Evolutionary conservation across 2,888 invertebrate species (phyloP), one percentile per base, ranked within the genome.

Genomic region (Noctua pronuba): DNA sequence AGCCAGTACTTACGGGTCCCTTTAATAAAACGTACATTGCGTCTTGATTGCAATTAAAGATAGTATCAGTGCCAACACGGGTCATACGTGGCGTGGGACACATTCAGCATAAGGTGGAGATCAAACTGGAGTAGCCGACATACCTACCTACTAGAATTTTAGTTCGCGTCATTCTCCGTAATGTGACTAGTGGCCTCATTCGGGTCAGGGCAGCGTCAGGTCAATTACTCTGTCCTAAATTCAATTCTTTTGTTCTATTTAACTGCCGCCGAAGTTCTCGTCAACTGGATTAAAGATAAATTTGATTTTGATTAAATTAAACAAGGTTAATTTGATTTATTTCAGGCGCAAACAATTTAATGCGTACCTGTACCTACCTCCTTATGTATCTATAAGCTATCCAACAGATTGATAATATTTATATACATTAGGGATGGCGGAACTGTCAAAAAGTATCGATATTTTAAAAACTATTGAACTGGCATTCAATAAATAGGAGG

Each of bases 201-300:
- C 77, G 73, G 88, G 88, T 88, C 88, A 88, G 75, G 82, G 85
- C 71, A 55, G 75, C 64, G 28, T 31, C 66, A 85, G 88, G 88
- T 88, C 86, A 88, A 88, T 88, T 82, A 80, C 70, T 83, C 46
- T 84, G 88, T 10, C 78, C 88, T 62, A 79, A 83, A 85, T 86
- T 80, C n/a, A 76, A 74, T 73, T 84, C 82, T 86, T 85, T 88
- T 88, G 85, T 88, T 82, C 78, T 75, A 87, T 77, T 82, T 87
- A 69, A 73, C 68, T 73, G 38, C 71, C 49, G 55, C 60, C 70
- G 60, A 35, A 76, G 60, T 44, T 28, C 31, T 60, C 41, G 38
- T 44, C 31, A 73, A 79, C 73, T 65, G 49, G 5, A 72, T 73
- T 62, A 16, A 24, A 71, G 62, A 65, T 5, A 28, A 75, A 60